Evolutionary conservation across 2,888 invertebrate genomes (phyloP).

Genomic region (Chrysomela aeneicollis): DNA sequence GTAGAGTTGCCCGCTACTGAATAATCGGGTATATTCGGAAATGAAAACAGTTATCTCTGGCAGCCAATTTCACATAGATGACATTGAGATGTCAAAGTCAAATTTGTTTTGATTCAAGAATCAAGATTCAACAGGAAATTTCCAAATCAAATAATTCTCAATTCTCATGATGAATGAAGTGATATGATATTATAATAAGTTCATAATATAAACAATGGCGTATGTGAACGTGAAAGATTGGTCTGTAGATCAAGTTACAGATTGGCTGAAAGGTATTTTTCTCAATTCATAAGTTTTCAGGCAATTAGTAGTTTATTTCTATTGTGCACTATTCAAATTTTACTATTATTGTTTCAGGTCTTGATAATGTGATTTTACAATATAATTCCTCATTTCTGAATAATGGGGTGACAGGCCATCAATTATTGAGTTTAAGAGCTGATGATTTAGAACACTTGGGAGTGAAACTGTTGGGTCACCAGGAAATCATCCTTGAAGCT

Average conservation of each 20-base stretch:
- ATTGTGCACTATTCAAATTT: conserved; percentile 12
- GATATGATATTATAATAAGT: too few species aligned
- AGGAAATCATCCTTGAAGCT: conserved; percentile 91
- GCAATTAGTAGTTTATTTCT: conserved; percentile 24
- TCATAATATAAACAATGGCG: conserved; percentile 66
- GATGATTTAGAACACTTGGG: conserved; percentile 90
- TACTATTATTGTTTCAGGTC: conserved; percentile 65
- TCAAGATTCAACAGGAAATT: too few species aligned
- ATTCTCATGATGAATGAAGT: too few species aligned
- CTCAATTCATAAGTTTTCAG: neutral
- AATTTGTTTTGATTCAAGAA: too few species aligned
- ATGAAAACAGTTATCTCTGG: too few species aligned
- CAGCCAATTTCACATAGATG: too few species aligned
- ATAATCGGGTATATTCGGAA: too few species aligned
- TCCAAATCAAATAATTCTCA: too few species aligned
- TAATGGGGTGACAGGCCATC: conserved; percentile 82
- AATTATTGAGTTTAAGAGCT: conserved; percentile 83
- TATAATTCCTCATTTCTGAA: conserved; percentile 80
- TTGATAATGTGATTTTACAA: conserved; percentile 79
- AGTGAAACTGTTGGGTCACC: conserved; percentile 88
- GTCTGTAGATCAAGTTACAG: conserved; percentile 89
- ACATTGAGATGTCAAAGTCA: too few species aligned
- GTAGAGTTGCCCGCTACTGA: too few species aligned
- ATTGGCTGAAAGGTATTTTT: conserved; percentile 85
- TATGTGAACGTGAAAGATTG: conserved; percentile 88